Base-by-base conservation (phyloP, 2,888 invertebrate genomes). In the Cephus nigrinus region DNA sequence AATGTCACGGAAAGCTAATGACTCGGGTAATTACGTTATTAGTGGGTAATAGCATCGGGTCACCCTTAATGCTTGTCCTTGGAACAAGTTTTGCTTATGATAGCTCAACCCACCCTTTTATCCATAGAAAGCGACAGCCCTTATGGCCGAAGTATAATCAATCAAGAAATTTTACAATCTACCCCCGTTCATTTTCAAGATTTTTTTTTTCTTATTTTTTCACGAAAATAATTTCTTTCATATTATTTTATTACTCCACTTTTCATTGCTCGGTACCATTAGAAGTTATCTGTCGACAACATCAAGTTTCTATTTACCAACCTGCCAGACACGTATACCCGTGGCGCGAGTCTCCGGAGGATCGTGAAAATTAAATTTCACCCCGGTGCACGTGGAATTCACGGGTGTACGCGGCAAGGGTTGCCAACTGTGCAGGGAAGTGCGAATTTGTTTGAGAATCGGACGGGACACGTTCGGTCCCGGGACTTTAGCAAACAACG, bases 21-120 rank as follows among this genome's bases (percentile, higher is more conserved):
- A 33, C 31, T 3, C 71, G 71, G 71, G 33, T 71, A 71, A 71
- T 71, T 71, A 71, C 71, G 12, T 71, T 33, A 71, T 71, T 31
- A 33, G 31, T 71, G 31, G 12, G 31, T 31, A 31, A 71, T 71
- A 23, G 11, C 71, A 31, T 33, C 2, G 55, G 55, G 55, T 9
- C 15, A 55, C 23, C 23, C 55, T 55, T 23, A 23, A 55, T 23
- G 23, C 55, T 55, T 23, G 23, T 55, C 23, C 55, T 23, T 9
- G 23, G 15, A 9, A 55, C 2, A 23, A 55, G 9, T 55, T 55
- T 55, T 55, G 55, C 55, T 15, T 55, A 55, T 55, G 9, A 9
- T 9, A 9, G 55, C 55, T 2, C 2, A 9, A 55, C 55, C 9
- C 23, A 2, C 23, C 55, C 55, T 55, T 55, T 23, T 23, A 23